phyloP scores from a whole-genome alignment of 2,888 invertebrate species.

The Tetragonisca angustula region DNA sequence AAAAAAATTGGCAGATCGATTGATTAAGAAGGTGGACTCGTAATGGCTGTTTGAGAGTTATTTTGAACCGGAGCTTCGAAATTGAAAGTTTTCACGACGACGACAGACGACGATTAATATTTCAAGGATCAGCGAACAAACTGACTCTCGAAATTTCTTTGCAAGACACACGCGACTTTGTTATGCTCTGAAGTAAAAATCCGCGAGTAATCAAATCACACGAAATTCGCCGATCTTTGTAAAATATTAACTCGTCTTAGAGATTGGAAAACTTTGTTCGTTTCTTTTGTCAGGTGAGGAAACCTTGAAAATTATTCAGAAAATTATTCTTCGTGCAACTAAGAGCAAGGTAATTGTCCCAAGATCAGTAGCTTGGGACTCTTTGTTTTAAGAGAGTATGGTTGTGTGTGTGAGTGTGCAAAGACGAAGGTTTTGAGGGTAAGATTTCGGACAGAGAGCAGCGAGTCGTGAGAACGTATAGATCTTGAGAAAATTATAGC shows the following conservation, averaged over 20 bases:
- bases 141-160: neutral
- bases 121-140: neutral
- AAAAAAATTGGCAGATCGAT: neutral
- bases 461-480: too few species aligned
- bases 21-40: too few species aligned
- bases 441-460: too few species aligned
- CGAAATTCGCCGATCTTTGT: neutral
- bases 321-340: too few species aligned
- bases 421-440: too few species aligned
- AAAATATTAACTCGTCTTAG: neutral
- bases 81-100: neutral
- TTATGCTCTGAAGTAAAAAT: neutral
- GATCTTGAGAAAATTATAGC: too few species aligned
- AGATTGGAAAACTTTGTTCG: neutral
- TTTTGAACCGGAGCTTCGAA: neutral
- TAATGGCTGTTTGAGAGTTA: neutral
- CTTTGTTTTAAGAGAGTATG: too few species aligned
- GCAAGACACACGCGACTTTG: neutral
- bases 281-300: neutral
- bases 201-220: neutral
- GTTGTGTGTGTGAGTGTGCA: too few species aligned
- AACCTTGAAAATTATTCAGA: too few species aligned
- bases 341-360: too few species aligned
- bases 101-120: neutral
- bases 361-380: too few species aligned